Conservation (phyloP, 2,797 vertebrate genomes). For the Chrysocyon brachyurus region DNA sequence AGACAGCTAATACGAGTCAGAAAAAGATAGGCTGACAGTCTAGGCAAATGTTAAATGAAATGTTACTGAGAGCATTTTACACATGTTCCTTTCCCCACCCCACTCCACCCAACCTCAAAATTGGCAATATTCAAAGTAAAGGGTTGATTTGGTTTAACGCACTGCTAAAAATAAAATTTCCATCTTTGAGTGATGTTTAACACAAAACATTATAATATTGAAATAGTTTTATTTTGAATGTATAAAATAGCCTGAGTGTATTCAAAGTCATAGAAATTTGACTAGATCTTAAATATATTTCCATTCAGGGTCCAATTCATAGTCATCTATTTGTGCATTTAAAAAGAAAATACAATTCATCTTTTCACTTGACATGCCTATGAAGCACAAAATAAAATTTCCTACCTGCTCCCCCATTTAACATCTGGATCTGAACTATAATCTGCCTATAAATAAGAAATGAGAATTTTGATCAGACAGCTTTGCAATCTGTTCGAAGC, state of each 20-base stretch:
- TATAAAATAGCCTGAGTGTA: constrained; percentile 43
- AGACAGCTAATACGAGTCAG: constrained; percentile 57
- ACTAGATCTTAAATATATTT: constrained; percentile 64
- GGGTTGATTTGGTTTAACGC: constrained; percentile 37
- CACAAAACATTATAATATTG: not conserved
- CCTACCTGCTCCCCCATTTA: constrained; percentile 66
- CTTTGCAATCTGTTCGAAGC: constrained; percentile 80
- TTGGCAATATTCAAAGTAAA: constrained; percentile 50
- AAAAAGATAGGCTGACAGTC: constrained; percentile 66
- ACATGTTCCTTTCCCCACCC: not conserved
- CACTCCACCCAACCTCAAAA: not conserved
- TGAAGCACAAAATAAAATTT: constrained; percentile 73
- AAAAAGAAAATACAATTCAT: constrained; percentile 60
- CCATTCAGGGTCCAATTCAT: constrained; percentile 54
- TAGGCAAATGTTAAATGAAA: constrained; percentile 65
- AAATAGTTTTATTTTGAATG: constrained; percentile 62
- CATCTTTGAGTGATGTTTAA: constrained; percentile 42
- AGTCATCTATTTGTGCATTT: constrained; percentile 59
- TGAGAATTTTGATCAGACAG: constrained; percentile 80
- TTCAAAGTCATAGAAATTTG: constrained; percentile 56
- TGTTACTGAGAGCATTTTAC: constrained; percentile 52
- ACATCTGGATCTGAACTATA: constrained; percentile 78
- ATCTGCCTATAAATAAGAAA: constrained; percentile 83
- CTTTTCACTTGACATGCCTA: constrained; percentile 64
- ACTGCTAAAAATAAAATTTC: constrained; percentile 66